A percentile compares a stretch with the other conserved stretches of the same genome.
These are phyloP conservation scores for Leptoclinus maculatus DNA, from an alignment of 2,797 vertebrate genomes.

Conservation along the genomic window DNA sequence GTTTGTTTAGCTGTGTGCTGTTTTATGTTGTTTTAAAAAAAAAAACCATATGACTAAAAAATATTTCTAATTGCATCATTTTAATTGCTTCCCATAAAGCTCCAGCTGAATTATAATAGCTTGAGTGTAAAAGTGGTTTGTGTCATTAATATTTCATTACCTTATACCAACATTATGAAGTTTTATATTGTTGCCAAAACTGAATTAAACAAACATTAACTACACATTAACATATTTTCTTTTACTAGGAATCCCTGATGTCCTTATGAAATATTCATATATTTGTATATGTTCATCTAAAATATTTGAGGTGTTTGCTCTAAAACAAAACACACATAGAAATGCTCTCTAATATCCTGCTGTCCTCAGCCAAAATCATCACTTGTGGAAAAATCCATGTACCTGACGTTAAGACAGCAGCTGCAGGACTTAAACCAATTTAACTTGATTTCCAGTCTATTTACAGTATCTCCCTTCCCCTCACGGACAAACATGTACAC, in stretches of 20 bases:
- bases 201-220: background rate
- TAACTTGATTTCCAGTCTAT: conserved; percentile 44
- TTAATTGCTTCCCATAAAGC: conserved; percentile 30
- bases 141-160: background rate
- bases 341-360: conserved; percentile 3
- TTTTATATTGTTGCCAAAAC: background rate
- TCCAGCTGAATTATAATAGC: conserved; percentile 2
- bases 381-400: conserved; percentile 37
- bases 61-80: conserved; percentile 24
- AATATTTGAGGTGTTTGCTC: background rate
- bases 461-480: conserved; percentile 29
- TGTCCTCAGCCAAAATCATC: conserved; percentile 24
- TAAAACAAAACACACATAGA: background rate
- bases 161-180: background rate
- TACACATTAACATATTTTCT: background rate
- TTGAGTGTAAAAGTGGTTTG: background rate
- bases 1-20: conserved; percentile 58
- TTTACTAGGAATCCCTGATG: background rate
- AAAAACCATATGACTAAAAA: conserved; percentile 33
- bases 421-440: conserved; percentile 48
- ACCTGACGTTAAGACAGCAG: conserved; percentile 20
- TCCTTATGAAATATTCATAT: background rate
- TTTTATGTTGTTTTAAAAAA: conserved; percentile 40
- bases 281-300: background rate
- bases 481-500: background rate